Evolutionary conservation across 2,888 invertebrate species (phyloP).

Genomic region (Dynastes hyllus): DNA sequence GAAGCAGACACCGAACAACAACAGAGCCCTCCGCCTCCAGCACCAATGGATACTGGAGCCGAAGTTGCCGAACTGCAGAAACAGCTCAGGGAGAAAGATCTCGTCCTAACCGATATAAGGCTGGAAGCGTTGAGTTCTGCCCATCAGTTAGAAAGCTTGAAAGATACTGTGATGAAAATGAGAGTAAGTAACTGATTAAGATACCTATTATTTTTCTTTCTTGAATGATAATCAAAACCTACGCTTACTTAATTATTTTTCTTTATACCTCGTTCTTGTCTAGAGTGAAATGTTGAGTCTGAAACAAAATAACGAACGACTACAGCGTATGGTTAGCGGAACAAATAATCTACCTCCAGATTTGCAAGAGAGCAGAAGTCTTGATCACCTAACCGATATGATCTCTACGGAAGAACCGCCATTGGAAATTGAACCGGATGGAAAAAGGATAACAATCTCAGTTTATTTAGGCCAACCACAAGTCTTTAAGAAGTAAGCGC

Average conservation of each 20-base stretch:
- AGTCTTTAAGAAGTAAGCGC: conserved; percentile 74
- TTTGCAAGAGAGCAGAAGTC: conserved; percentile 65
- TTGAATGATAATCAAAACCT: neutral
- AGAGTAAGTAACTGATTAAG: conserved; percentile 77
- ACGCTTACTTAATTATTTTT: neutral
- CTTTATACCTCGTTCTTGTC: conserved; percentile 61
- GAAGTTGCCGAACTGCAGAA: conserved; percentile 90
- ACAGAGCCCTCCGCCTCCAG: conserved; percentile 60
- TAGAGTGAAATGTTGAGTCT: conserved; percentile 97
- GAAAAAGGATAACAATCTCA: conserved; percentile 90
- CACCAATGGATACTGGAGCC: conserved; percentile 71
- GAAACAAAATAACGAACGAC: conserved; percentile 96
- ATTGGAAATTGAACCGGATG: conserved; percentile 76
- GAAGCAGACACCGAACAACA: conserved; percentile 73
- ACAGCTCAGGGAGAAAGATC: conserved; percentile 95
- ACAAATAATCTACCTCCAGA: conserved; percentile 63
- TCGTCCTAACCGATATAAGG: conserved; percentile 95
- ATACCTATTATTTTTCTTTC: neutral
- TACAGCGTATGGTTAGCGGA: conserved; percentile 86
- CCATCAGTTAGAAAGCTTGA: conserved; percentile 95
- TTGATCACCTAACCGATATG: conserved; percentile 69
- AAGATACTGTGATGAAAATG: conserved; percentile 98
- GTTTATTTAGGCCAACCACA: conserved; percentile 91
- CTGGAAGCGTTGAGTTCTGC: conserved; percentile 97
- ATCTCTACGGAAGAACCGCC: conserved; percentile 67